Base-by-base conservation (phyloP, 2,888 invertebrate genomes). In the Eristalinus sepulchralis region DNA sequence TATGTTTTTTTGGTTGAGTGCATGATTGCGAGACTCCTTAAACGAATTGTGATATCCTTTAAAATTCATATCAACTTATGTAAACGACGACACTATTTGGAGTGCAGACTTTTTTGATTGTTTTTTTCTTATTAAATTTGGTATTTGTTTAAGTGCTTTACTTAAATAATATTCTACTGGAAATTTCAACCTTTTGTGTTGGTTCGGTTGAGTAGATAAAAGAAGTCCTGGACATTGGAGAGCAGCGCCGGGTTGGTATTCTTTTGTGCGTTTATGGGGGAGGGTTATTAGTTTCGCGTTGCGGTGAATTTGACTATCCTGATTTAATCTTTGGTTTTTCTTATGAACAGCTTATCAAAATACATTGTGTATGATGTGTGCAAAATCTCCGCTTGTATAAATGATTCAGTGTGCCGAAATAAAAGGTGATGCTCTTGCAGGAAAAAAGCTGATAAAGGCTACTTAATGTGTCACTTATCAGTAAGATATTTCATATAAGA, bases 41-140 rank as follows among this genome's bases (percentile, higher is more conserved):
- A 24, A n/a, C 33, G 13, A 24, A 66, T 36, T 22, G 33, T 10
- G 64, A 59, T 66, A 13, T 39, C 13, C 36, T 39, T 57, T 34
- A n/a, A 36, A 31, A 20, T 57, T 2, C 24, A 63, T 34, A 73
- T 34, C 33, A 39, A 64, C 57, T 64, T 64, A 71, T 71, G 39
- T 71, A 71, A 71, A 71, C 24, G 36, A 60, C n/a, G 27, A 39
- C 39, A 6, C 33, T 6, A 17, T 6, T 17, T 34, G 47, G 47
- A 17, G 47, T 17, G 27, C 27, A 27, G n/a, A 17, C 5, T 17
- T 47, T 47, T 8, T 9, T 47, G 8, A 4, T n/a, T n/a, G 39
- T n/a, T n/a, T 17, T 47, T 17, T 47, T 47, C n/a, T n/a, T 39
- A 39, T n/a, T 27, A 5, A 17, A n/a, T 47, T 47, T 47, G 17